These are phyloP conservation scores for Symphodus melops DNA, from an alignment of 2,113 vertebrate genomes.

Conservation along the genomic window DNA sequence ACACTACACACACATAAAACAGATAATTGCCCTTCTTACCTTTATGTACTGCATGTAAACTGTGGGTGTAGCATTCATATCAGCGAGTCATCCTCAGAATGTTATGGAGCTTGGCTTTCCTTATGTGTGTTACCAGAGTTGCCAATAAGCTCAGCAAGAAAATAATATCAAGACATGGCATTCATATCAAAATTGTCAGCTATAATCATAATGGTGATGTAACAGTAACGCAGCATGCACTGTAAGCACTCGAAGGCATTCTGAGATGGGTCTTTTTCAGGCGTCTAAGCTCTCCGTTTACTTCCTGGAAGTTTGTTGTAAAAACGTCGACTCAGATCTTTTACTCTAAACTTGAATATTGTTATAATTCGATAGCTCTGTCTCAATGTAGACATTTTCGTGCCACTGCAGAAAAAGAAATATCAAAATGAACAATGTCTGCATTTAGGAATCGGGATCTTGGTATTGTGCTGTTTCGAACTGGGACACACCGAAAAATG, in stretches of 20 bases:
- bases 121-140: too few relatives aligned
- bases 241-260: too few relatives aligned
- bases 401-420: too few relatives aligned
- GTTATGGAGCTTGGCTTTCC: too few relatives aligned
- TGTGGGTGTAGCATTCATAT: not conserved
- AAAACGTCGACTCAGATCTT: not conserved
- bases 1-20: not conserved
- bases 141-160: too few relatives aligned
- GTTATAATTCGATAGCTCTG: not conserved
- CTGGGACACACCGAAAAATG: too few relatives aligned
- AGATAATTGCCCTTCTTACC: not conserved
- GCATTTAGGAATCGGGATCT: not conserved
- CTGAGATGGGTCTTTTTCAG: too few relatives aligned
- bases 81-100: too few relatives aligned
- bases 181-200: too few relatives aligned
- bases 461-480: not conserved
- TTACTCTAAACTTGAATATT: not conserved
- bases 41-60: not conserved
- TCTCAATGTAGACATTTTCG: not conserved
- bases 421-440: not conserved
- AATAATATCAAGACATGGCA: too few relatives aligned
- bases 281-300: not conserved
- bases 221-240: too few relatives aligned
- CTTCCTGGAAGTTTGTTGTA: not conserved
- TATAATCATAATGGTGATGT: too few relatives aligned